These are phyloP conservation scores for Eurois occulta DNA, from an alignment of 2,888 invertebrate genomes.

Conservation along the genomic window DNA sequence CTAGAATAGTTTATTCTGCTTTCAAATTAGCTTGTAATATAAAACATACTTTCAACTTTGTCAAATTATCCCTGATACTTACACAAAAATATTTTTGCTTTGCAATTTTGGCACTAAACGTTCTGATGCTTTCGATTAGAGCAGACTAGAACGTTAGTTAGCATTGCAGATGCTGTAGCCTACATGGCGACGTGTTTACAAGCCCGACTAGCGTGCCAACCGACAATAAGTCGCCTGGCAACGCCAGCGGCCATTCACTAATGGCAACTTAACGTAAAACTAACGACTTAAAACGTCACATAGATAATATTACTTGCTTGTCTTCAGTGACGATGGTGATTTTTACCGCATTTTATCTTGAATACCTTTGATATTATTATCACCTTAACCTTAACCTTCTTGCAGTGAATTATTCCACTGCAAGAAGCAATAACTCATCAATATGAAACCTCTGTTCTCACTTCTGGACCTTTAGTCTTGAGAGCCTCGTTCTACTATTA, in stretches of 20 bases:
- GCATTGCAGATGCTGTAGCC: constrained; percentile 56
- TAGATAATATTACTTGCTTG: constrained; percentile 44
- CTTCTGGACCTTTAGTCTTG: not conserved
- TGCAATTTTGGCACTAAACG: constrained; percentile 21
- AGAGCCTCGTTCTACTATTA: too few relatives aligned
- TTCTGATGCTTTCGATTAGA: not conserved
- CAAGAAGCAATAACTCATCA: not conserved
- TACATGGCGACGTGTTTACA: constrained; percentile 59
- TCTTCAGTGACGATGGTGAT: constrained; percentile 25
- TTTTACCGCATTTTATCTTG: constrained; percentile 1
- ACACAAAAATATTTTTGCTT: not conserved
- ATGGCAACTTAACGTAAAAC: constrained; percentile 67
- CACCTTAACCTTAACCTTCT: too few relatives aligned
- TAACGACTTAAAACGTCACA: constrained; percentile 56
- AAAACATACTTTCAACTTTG: not conserved
- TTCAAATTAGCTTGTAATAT: not conserved
- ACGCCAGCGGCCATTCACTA: constrained; percentile 71
- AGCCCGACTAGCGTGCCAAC: constrained; percentile 68
- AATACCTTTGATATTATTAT: not conserved
- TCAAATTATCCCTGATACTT: not conserved
- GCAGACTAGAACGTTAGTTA: constrained; percentile 31
- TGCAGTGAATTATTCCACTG: too few relatives aligned
- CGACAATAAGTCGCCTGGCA: constrained; percentile 66
- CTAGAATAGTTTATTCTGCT: not conserved
- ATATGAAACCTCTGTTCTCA: not conserved